phyloP scores from a whole-genome alignment of 35 echinoderm and acorn worm genomes.

The Ophiothrix spiculata region DNA sequence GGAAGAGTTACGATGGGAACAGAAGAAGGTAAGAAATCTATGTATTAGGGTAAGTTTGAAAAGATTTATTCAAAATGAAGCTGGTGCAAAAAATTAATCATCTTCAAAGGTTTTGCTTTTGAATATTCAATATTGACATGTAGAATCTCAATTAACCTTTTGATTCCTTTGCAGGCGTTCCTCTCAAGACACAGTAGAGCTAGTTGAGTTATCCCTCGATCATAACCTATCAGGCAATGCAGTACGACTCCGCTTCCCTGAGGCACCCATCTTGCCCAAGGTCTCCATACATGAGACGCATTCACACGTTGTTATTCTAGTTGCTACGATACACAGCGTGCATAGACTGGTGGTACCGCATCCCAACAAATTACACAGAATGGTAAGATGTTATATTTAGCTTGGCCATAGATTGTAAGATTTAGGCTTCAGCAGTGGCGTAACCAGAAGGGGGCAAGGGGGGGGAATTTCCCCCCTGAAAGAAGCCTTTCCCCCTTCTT shows the following conservation, averaged over 20 bases:
- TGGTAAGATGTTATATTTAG: conserved; percentile 43
- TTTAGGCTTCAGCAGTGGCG: too few species aligned
- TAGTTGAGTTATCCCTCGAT: conserved; percentile 76
- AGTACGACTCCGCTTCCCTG: conserved; percentile 74
- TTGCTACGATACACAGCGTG: conserved; percentile 81
- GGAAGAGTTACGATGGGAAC: not conserved
- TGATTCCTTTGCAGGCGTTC: conserved; percentile 58
- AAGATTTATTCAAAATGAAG: not conserved
- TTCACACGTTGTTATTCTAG: conserved; percentile 75
- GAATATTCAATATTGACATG: too few species aligned
- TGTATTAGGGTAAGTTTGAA: not conserved
- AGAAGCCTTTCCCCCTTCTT: too few species aligned
- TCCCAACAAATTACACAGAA: conserved; percentile 68
- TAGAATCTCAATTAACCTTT: too few species aligned
- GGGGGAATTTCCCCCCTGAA: too few species aligned
- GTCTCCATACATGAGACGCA: conserved; percentile 88
- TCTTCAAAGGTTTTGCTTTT: too few species aligned
- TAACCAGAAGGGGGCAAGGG: too few species aligned
- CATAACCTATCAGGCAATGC: conserved; percentile 89
- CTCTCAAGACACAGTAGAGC: conserved; percentile 69
- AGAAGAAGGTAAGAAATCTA: not conserved
- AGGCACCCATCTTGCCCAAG: conserved; percentile 67
- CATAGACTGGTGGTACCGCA: conserved; percentile 76
- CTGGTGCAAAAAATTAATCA: not conserved
- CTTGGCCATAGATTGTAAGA: too few species aligned